phyloP scores from a whole-genome alignment of 2,113 vertebrate species.

The Trinectes maculatus region DNA sequence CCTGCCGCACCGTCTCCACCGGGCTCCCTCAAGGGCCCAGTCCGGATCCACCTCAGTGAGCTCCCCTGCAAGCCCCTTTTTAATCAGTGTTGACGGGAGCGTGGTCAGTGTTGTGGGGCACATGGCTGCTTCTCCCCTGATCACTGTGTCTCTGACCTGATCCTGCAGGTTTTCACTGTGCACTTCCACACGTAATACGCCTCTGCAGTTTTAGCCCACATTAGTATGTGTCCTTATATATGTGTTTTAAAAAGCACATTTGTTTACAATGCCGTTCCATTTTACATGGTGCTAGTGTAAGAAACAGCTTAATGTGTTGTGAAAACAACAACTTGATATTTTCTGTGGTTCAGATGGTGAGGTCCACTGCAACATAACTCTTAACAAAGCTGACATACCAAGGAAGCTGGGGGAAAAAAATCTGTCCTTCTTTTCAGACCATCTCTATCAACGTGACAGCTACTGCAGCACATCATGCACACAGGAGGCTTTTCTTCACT shows the following conservation, averaged over 20 bases:
- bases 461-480: background rate
- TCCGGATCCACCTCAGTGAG: conserved; percentile 3
- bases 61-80: background rate
- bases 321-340: conserved; percentile 5
- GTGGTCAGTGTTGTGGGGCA: background rate
- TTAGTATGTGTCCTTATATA: background rate
- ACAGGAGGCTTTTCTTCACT: too few relatives aligned
- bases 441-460: background rate
- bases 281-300: too few relatives aligned
- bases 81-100: conserved; percentile 23
- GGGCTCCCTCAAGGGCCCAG: conserved; percentile 6
- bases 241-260: background rate
- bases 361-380: background rate
- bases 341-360: background rate
- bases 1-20: background rate
- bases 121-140: conserved; percentile 3
- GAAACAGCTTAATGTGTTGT: background rate
- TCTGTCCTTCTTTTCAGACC: background rate
- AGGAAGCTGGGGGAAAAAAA: conserved; percentile 1
- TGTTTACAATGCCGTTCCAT: background rate
- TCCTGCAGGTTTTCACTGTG: conserved; percentile 9
- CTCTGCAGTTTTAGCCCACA: background rate
- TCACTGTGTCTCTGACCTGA: background rate
- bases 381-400: background rate
- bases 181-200: conserved; percentile 4